Evolutionary conservation across 1,140 invertebrate species (phyloP).

Genomic region (Brevipalpus yothersi): DNA sequence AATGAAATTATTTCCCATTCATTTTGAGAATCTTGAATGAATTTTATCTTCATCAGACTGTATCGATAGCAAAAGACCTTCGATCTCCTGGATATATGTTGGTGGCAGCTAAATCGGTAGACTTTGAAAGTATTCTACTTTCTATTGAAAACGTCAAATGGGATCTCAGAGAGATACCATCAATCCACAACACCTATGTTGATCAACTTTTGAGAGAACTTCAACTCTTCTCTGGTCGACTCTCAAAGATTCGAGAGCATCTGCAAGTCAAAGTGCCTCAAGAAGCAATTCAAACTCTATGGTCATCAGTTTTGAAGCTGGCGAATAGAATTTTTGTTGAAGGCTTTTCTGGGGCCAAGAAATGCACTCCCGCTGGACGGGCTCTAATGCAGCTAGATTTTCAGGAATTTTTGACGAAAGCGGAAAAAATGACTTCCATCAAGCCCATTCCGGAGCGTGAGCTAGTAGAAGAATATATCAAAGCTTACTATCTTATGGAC

Average conservation of each 20-base stretch:
- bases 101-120: conserved; percentile 48
- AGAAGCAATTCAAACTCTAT: conserved; percentile 42
- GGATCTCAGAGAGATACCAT: conserved; percentile 79
- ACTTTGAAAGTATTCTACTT: conserved; percentile 44
- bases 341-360: conserved; percentile 42
- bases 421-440: conserved; percentile 50
- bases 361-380: conserved; percentile 83
- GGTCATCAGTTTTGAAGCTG: conserved; percentile 61
- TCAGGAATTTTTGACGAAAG: conserved; percentile 70
- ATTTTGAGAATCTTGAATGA: conserved; percentile 6
- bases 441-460: conserved; percentile 60
- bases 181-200: conserved; percentile 70
- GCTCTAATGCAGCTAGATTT: conserved; percentile 95
- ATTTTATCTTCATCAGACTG: conserved; percentile 27
- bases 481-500: conserved; percentile 82
- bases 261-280: conserved; percentile 34
- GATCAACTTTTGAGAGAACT: conserved; percentile 34
- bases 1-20: conserved; percentile 13
- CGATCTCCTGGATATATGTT: conserved; percentile 44
- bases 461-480: conserved; percentile 81
- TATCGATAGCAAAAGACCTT: conserved; percentile 29
- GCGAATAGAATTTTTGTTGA: conserved; percentile 67
- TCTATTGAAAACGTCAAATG: conserved; percentile 70
- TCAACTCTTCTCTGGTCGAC: conserved; percentile 43
- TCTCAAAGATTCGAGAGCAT: conserved; percentile 36